Base-by-base conservation (phyloP, 2,888 invertebrate species). In the Choreutis nemorana region DNA sequence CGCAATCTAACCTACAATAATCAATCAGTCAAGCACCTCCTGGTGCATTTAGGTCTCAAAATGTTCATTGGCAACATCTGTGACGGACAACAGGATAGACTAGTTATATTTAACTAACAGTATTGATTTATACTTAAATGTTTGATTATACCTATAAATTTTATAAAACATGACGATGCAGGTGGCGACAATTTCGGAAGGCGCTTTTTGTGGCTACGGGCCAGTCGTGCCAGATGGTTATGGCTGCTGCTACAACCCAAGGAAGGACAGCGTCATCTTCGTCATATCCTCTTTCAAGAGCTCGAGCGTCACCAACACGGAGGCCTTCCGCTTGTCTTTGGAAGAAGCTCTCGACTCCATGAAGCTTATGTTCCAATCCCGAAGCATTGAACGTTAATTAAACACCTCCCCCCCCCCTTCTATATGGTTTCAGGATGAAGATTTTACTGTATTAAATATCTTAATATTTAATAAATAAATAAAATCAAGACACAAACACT, bases 221-320 rank as follows among this genome's bases (percentile, higher is more conserved):
- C 94, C 99, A 0, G 99, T 99, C 2, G 96, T 97, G 22, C 90
- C 92, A 0, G 92, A 98, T 47, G 99, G 99, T 5, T 99, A 98
- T 60, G 98, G 98, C 4, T 94, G 93, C 57, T 91, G 93, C 41
- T 99, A 99, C 80, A 98, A 97, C 72, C 90, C 93, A 0, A 90
- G 92, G 55, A 82, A 84, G 33, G 86, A 91, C 50, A 81, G 82
- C 45, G 86, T 97, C 48, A 85, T 94, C 46, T 96, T 97, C 72
- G 92, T 94, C 55, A 84, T 95, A 31, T 88, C 94, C 2, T 91
- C 94, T 1, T 95, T 95, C 68, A 85, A 85, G 48, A 87, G 90
- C n/a, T 91, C 91, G 37, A 87, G 88, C 50, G 83, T 84, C 39
- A 95, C 94, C 29, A 90, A 85, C 65, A 89, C 92, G 1, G 78